Evolutionary conservation across 1,140 invertebrate genomes (phyloP).

Genomic region (Drosophila athabasca): DNA sequence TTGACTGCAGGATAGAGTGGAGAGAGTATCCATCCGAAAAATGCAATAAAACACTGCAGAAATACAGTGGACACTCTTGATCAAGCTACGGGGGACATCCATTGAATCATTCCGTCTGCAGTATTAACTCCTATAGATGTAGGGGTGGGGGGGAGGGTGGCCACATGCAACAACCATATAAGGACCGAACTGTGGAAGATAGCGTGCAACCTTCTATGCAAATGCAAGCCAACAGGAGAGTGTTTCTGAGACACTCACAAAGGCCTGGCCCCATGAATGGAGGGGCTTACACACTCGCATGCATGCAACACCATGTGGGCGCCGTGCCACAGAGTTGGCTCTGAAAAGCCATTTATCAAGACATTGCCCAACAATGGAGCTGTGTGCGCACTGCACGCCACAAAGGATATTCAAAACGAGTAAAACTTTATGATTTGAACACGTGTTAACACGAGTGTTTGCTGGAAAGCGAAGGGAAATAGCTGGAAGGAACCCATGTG

Average conservation of each 20-base stretch:
- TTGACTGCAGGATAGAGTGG: too few relatives aligned
- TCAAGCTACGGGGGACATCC: too few relatives aligned
- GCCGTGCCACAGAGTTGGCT: constrained; percentile 22
- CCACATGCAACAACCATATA: too few relatives aligned
- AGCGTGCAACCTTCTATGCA: constrained; percentile 13
- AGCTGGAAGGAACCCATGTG: constrained; percentile 5
- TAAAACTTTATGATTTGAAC: constrained; percentile 61
- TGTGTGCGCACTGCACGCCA: constrained; percentile 11
- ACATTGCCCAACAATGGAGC: constrained; percentile 56
- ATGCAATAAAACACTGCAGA: too few relatives aligned
- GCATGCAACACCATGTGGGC: neutral
- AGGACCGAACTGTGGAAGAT: neutral
- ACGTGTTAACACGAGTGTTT: constrained; percentile 55
- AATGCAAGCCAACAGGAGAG: constrained; percentile 23
- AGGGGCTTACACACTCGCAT: constrained; percentile 3
- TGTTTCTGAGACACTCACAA: too few relatives aligned
- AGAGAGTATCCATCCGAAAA: too few relatives aligned
- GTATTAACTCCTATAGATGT: too few relatives aligned
- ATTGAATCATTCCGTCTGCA: too few relatives aligned
- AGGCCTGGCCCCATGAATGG: neutral
- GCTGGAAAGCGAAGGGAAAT: constrained; percentile 2
- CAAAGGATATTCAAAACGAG: constrained; percentile 67
- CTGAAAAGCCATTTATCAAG: constrained; percentile 68
- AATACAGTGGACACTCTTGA: too few relatives aligned
- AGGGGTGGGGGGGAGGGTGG: too few relatives aligned